Base-by-base conservation (phyloP, 2,888 invertebrate species). In the Lochmaea crataegi region DNA sequence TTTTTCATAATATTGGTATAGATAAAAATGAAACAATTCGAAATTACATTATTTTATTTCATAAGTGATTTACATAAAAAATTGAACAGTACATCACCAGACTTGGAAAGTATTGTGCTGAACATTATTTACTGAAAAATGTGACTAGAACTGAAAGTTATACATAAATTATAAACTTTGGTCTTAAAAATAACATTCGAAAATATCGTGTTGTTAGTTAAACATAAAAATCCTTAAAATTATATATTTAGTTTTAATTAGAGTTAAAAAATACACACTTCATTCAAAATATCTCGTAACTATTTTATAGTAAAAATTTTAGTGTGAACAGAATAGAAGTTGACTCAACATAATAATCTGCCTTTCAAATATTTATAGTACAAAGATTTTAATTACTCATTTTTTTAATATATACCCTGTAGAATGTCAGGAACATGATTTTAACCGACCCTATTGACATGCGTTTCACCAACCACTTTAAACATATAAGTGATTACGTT, bases 71-170 rank as follows among this genome's bases (percentile, higher is more conserved):
- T 74, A 71, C 73, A 75, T 75, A 78, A 45, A 53, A 77, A 76
- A 73, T 74, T 74, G 74, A 73, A 75, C 71, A 74, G 74, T 76
- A 69, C 75, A 77, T 75, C 71, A 74, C 72, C 72, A 70, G 74
- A 74, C 71, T 71, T 74, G 73, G 72, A 75, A 77, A 73, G 75
- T 77, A 75, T 78, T 77, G 78, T 79, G 79, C 78, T 76, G 73
- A 75, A 76, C 77, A 78, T 77, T 74, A 72, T 76, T 72, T 72
- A 76, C 75, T 76, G 76, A 72, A 78, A 78, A 77, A 78, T 76
- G 81, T 81, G 81, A 81, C 81, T 81, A 81, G 81, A 81, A 81
- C 76, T 74, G 74, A 80, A 53, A 77, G 77, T 80, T 65, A 68
- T 79, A 65, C 11, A 42, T 63, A 65, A 65, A 65, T 51, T 51